Evolutionary conservation across 2,888 invertebrate species (phyloP).

Genomic region (Sminthurinus aureus): DNA sequence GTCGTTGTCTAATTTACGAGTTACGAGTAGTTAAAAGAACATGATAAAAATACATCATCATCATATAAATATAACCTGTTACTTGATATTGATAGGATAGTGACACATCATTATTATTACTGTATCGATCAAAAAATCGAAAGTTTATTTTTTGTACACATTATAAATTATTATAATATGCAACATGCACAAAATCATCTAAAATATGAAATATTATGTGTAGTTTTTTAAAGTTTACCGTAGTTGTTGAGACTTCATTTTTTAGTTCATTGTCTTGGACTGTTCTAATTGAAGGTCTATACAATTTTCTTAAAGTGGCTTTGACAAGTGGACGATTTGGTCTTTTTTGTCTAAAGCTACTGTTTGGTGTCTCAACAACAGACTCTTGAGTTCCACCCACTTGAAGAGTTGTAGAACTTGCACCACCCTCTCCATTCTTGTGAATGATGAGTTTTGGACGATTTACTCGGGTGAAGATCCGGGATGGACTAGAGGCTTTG

Average conservation of each 20-base stretch:
- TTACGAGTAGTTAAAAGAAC: no score
- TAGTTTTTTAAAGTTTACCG: background rate
- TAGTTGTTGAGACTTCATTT: background rate
- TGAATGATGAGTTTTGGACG: slow-evolving; percentile 16
- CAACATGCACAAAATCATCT: background rate
- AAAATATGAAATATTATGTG: background rate
- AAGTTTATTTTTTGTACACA: background rate
- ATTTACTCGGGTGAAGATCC: background rate
- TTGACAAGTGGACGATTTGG: slow-evolving; percentile 33
- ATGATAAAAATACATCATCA: no score
- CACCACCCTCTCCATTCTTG: slow-evolving; percentile 2
- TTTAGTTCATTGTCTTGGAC: background rate
- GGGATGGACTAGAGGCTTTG: background rate
- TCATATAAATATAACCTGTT: no score
- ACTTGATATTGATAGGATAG: background rate
- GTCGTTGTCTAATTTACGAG: no score
- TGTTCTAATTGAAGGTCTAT: slow-evolving; percentile 1
- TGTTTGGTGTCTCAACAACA: slow-evolving; percentile 32
- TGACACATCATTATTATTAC: background rate
- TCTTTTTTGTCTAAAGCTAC: slow-evolving; percentile 32
- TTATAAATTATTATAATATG: no score
- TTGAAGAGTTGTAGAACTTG: background rate
- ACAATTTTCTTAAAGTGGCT: slow-evolving; percentile 24
- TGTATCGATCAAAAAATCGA: background rate
- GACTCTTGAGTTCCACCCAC: background rate